These are phyloP conservation scores for Bungarus multicinctus DNA, from an alignment of 2,113 vertebrate genomes.

Conservation along the genomic window DNA sequence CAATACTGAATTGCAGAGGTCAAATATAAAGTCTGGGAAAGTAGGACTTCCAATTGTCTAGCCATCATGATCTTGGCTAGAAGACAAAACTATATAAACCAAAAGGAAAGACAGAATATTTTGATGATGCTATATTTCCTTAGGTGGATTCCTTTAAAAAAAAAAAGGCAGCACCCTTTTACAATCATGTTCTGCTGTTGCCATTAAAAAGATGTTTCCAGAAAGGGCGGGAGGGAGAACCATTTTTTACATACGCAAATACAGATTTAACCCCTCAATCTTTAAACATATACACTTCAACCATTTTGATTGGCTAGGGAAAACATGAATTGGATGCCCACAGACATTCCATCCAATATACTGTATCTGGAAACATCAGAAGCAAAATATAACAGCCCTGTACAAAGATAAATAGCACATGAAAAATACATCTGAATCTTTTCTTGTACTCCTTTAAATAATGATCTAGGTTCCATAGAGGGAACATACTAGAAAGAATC, in stretches of 20 bases:
- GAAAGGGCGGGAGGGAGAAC: too few species aligned
- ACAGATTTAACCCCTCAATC: neutral
- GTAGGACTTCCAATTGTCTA: neutral
- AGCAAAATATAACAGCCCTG: neutral
- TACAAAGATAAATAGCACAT: neutral
- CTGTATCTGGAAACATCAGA: neutral
- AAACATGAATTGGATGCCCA: neutral
- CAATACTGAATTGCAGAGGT: neutral
- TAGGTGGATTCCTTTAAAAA: neutral
- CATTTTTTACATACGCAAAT: neutral
- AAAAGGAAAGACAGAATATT: neutral
- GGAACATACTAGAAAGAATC: neutral
- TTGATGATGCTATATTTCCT: neutral
- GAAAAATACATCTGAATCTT: neutral
- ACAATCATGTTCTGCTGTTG: neutral
- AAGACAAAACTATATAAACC: neutral
- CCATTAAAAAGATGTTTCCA: neutral
- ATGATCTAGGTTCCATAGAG: neutral
- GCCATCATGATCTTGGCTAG: neutral
- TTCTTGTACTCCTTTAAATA: neutral
- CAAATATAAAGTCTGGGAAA: neutral
- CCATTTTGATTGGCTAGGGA: neutral
- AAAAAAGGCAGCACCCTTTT: neutral
- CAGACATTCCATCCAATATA: neutral
- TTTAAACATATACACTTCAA: neutral